Base-by-base conservation (phyloP, 2,113 vertebrate species). In the Oenanthe melanoleuca region DNA sequence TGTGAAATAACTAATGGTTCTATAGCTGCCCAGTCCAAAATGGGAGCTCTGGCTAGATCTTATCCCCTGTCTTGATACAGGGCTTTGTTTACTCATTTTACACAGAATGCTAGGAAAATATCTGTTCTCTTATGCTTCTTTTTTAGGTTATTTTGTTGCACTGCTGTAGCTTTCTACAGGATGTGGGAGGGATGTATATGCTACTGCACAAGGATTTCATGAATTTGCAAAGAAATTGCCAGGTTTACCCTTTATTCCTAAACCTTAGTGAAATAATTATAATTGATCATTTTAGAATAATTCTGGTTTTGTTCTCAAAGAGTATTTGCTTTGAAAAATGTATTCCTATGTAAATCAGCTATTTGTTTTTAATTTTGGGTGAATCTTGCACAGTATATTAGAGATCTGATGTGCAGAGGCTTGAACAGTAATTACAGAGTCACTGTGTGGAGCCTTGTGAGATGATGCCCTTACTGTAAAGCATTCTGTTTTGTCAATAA, bases 401-500 rank as follows among this genome's bases (percentile, higher is more conserved):
- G 86, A 72, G 52, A 90, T 70, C 42, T 95, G 91, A 75, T 92
- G 81, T 19, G 66, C 71, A 86, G 61, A 84, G 83, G 38, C 85
- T 82, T 77, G 80, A 96, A 83, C 89, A 80, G 74, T 96, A 96
- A 97, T 97, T 97, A 96, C 90, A 80, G 86, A 96, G 79, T 90
- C 88, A 13, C 85, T 63, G 66, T 89, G 71, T 63, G 59, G 70
- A 94, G 92, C 89, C 95, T 66, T 89, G 55, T 72, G 86, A 95
- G 94, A 96, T 91, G 91, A 95, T 95, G 90, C 92, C 74, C 95
- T 96, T 81, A 89, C 95, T 94, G 96, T 92, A 97, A 92, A 94
- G 83, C 86, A 91, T 97, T 97, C 93, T 97, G 95, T 95, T 97
- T 96, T 95, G 96, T 97, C 97, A 97, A 93, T 97, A 97, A 92